Percentiles rank a stretch among this genome's conserved stretches.
phyloP scores from a whole-genome alignment of 2,113 vertebrate species.

The Podocnemis expansa region DNA sequence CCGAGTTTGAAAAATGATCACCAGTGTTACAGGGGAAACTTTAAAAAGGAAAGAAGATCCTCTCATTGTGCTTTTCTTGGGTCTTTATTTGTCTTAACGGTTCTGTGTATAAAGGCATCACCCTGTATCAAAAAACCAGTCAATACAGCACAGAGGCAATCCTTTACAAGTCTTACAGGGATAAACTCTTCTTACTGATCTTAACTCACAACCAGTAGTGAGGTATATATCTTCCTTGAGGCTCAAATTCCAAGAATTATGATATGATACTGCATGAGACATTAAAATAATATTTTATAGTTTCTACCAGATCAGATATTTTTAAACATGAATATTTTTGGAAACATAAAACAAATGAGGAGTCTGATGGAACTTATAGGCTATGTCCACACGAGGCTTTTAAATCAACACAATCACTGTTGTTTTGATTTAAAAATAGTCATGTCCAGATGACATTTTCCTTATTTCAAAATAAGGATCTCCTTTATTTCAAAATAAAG shows the following conservation, averaged over 20 bases:
- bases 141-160: background rate
- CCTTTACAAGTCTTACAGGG: background rate
- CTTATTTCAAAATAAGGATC: too few species aligned
- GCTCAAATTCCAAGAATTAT: constrained; percentile 3
- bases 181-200: constrained; percentile 8
- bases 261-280: background rate
- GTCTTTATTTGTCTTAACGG: background rate
- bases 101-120: constrained; percentile 7
- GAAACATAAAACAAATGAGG: too few species aligned
- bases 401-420: too few species aligned
- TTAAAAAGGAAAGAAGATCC: constrained; percentile 14
- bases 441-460: too few species aligned
- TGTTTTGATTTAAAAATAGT: too few species aligned
- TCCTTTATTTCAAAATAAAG: too few species aligned
- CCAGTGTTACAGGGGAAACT: background rate
- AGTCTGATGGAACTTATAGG: too few species aligned
- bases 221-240: background rate
- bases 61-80: background rate
- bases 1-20: background rate
- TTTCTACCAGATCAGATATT: background rate
- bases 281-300: background rate
- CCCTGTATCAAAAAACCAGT: constrained; percentile 4
- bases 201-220: background rate
- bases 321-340: background rate
- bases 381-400: too few species aligned